Conservation (phyloP, 2,797 vertebrate species). For the Hirundo rustica region DNA sequence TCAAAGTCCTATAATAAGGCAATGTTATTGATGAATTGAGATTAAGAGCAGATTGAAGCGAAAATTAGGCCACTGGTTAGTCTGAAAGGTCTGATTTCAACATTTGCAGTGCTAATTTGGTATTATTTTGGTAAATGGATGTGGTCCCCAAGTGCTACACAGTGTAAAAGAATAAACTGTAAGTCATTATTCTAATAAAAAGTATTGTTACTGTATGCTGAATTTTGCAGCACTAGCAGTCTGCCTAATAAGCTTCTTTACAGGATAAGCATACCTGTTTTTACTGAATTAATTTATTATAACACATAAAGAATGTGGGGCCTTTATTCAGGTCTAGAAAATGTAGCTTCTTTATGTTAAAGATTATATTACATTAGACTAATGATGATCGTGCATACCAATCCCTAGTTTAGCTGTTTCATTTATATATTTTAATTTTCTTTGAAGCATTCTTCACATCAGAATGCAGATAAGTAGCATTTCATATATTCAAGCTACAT, state of each 20-base stretch:
- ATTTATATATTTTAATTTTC: constrained; percentile 70
- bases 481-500: constrained; percentile 69
- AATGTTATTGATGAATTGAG: constrained; percentile 97
- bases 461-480: constrained; percentile 64
- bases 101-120: constrained; percentile 92
- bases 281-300: constrained; percentile 78
- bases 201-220: constrained; percentile 70
- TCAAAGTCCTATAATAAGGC: constrained; percentile 93
- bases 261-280: constrained; percentile 76
- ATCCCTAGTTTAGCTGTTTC: constrained; percentile 62
- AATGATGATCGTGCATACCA: constrained; percentile 50
- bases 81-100: constrained; percentile 87
- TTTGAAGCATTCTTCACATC: constrained; percentile 56
- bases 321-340: constrained; percentile 74
- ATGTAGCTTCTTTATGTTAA: constrained; percentile 70
- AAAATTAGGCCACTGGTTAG: constrained; percentile 88
- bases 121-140: constrained; percentile 89
- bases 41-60: constrained; percentile 94
- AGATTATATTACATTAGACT: constrained; percentile 72
- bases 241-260: constrained; percentile 79
- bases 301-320: constrained; percentile 62
- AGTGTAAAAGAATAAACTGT: constrained; percentile 75
- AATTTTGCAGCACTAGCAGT: constrained; percentile 78
- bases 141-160: constrained; percentile 74
- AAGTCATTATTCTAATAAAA: constrained; percentile 76